phyloP scores from a whole-genome alignment of 2,113 vertebrate species.

The Chitala chitala region DNA sequence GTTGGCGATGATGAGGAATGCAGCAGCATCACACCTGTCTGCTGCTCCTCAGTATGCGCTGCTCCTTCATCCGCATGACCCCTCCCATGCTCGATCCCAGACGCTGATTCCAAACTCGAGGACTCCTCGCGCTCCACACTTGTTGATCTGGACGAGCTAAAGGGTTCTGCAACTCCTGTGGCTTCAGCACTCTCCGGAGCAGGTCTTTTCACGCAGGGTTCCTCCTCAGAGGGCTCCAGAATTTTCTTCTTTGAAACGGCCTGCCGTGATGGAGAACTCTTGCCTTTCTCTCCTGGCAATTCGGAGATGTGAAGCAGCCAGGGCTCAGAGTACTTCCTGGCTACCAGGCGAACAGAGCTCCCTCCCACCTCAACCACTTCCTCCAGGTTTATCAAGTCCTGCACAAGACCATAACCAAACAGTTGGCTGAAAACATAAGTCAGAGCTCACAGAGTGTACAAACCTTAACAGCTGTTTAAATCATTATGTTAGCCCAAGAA shows the following conservation, averaged over 20 bases:
- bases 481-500: no score
- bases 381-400: conserved; percentile 64
- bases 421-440: not conserved
- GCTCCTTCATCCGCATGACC: not conserved
- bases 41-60: not conserved
- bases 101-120: not conserved
- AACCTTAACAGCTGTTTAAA: not conserved
- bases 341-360: conserved; percentile 58
- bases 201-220: not conserved
- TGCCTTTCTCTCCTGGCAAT: not conserved
- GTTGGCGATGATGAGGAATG: not conserved
- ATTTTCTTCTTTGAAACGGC: conserved; percentile 32
- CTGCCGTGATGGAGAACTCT: not conserved
- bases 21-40: not conserved
- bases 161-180: not conserved
- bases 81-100: not conserved
- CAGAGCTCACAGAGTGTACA: not conserved
- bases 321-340: conserved; percentile 52
- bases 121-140: not conserved
- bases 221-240: not conserved
- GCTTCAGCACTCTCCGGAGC: conserved; percentile 3
- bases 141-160: not conserved
- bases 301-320: conserved; percentile 62
- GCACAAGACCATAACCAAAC: conserved; percentile 1
- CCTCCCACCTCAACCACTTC: conserved; percentile 71